These are phyloP conservation scores for Eucera pruinosa DNA, from an alignment of 2,888 invertebrate species.

Conservation along the genomic window DNA sequence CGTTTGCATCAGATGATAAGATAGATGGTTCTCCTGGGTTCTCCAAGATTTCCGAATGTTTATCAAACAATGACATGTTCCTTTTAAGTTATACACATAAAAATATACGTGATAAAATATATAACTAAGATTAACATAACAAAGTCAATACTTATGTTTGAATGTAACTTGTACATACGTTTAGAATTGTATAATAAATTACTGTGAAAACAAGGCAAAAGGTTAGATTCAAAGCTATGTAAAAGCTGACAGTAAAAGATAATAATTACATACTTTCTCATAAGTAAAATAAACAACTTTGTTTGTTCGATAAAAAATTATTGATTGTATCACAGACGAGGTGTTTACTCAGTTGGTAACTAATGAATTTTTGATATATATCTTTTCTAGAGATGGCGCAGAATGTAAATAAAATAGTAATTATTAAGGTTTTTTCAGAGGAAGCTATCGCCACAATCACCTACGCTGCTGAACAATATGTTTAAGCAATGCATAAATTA, in stretches of 20 bases:
- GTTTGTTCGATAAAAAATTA: slow-evolving; percentile 52
- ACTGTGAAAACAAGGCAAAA: neutral
- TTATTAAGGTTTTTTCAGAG: neutral
- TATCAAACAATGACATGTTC: neutral
- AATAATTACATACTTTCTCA: neutral
- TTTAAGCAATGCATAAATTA: neutral
- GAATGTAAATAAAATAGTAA: neutral
- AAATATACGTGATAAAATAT: neutral
- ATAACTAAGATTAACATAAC: neutral
- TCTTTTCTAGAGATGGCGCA: slow-evolving; percentile 9
- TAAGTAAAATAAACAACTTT: slow-evolving; percentile 23
- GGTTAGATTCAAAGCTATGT: slow-evolving; percentile 11
- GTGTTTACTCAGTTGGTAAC: slow-evolving; percentile 29
- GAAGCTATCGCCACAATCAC: slow-evolving; percentile 10
- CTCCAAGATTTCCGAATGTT: slow-evolving; percentile 11
- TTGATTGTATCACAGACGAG: no score
- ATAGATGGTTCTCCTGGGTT: slow-evolving; percentile 86
- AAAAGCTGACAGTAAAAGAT: neutral
- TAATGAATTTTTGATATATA: neutral
- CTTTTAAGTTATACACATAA: neutral
- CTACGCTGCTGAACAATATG: neutral
- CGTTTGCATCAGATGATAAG: slow-evolving; percentile 88
- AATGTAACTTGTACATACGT: neutral
- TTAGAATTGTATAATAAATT: neutral
- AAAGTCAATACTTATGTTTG: neutral